A percentile compares a stretch with the other conserved stretches of the same genome.
Conservation (phyloP, 2,888 invertebrate genomes). For the Tholera decimalis region DNA sequence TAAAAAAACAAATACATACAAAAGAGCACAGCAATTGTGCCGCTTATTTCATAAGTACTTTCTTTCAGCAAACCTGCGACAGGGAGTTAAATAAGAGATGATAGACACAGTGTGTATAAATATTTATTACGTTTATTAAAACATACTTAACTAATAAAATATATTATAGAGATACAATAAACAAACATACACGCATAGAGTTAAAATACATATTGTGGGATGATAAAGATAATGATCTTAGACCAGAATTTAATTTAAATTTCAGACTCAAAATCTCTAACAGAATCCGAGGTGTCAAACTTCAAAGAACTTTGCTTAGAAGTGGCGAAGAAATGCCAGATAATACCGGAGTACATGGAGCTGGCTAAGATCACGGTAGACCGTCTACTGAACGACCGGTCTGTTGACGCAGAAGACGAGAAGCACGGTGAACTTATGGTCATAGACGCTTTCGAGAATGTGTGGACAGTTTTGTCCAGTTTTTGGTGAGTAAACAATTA, state of each 20-base stretch:
- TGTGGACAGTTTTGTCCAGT: constrained; percentile 86
- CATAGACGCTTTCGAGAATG: constrained; percentile 82
- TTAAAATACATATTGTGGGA: no score
- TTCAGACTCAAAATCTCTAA: constrained; percentile 77
- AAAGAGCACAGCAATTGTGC: no score
- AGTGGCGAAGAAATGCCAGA: constrained; percentile 83
- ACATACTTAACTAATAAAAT: no score
- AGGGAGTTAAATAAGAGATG: no score
- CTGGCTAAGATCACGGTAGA: constrained; percentile 83
- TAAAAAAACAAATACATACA: no score
- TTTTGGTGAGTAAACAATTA: constrained; percentile 80
- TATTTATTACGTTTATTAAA: no score
- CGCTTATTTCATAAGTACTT: no score
- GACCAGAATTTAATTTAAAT: not conserved
- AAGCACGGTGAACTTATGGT: constrained; percentile 68
- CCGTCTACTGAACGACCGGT: constrained; percentile 67
- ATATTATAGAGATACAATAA: no score
- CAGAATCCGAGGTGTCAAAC: constrained; percentile 78
- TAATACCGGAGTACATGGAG: constrained; percentile 88
- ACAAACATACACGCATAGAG: no score
- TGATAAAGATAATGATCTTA: not conserved
- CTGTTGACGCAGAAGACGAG: constrained; percentile 56
- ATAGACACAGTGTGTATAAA: no score
- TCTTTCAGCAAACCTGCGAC: no score
- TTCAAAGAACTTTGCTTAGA: constrained; percentile 86